Conservation (phyloP, 2,797 vertebrate genomes). For the Myripristis jacobus region DNA sequence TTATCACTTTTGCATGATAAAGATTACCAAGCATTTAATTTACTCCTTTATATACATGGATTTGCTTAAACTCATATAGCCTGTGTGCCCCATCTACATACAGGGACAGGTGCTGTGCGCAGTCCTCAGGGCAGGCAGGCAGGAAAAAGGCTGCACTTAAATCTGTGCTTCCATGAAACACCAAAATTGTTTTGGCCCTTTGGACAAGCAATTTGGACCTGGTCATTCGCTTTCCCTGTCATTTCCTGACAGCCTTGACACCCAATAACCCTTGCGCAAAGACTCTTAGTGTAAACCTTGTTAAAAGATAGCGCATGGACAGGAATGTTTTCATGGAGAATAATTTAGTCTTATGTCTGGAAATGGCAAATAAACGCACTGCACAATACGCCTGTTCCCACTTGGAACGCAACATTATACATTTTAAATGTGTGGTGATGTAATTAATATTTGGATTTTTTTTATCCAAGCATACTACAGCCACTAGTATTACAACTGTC, state of each 20-base stretch:
- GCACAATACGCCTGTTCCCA: conserved; percentile 11
- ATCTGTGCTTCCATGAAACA: background rate
- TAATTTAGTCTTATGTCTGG: background rate
- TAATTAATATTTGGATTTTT: background rate
- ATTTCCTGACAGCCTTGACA: background rate
- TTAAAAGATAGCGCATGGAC: background rate
- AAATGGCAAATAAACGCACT: background rate
- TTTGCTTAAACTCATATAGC: conserved; percentile 15
- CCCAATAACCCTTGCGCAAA: background rate
- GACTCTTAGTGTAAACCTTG: background rate
- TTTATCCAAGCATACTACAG: background rate
- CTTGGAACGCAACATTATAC: background rate
- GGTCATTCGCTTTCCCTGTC: background rate
- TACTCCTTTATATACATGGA: conserved; percentile 35
- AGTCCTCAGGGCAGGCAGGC: background rate
- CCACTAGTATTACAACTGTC: background rate
- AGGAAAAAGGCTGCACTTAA: background rate
- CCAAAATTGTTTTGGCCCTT: background rate
- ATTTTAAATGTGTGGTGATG: background rate
- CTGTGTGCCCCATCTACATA: conserved; percentile 11
- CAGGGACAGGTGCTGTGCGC: conserved; percentile 5
- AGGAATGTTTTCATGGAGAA: background rate
- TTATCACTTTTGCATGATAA: conserved; percentile 64
- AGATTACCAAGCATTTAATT: conserved; percentile 71
- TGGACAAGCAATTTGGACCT: background rate